Conservation (phyloP, 2,113 vertebrate species). For the Henicopernis longicauda region DNA sequence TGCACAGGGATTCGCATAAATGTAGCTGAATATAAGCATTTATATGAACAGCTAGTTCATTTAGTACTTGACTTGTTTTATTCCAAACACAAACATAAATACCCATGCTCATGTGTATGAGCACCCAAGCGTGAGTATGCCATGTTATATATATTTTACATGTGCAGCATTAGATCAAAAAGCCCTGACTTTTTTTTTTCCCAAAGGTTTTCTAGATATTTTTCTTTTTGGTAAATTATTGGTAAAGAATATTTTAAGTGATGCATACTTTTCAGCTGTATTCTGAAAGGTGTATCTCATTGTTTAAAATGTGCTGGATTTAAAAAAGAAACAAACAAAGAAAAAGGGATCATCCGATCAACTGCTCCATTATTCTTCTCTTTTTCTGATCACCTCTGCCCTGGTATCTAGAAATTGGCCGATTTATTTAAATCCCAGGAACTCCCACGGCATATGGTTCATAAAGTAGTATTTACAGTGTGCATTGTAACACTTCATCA, state of each 20-base stretch:
- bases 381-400: constrained; percentile 21
- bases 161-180: background rate
- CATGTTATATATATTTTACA: background rate
- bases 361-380: background rate
- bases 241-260: background rate
- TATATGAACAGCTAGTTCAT: background rate
- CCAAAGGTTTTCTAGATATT: background rate
- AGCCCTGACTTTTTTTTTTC: background rate
- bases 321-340: background rate
- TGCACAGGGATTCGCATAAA: background rate
- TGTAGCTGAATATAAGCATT: background rate
- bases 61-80: background rate
- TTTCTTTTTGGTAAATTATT: background rate
- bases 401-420: background rate
- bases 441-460: background rate
- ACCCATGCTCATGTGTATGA: background rate
- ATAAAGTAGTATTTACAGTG: constrained; percentile 37
- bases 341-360: background rate
- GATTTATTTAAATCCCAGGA: constrained; percentile 45
- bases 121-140: background rate
- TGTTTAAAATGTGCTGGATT: background rate
- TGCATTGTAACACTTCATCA: background rate
- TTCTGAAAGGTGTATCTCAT: background rate
- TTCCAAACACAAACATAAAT: background rate
- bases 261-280: background rate